Evolutionary conservation across 2,888 invertebrate genomes (phyloP), one percentile per base, ranked within the genome.

Genomic region (Caenorhabditis sp.): DNA sequence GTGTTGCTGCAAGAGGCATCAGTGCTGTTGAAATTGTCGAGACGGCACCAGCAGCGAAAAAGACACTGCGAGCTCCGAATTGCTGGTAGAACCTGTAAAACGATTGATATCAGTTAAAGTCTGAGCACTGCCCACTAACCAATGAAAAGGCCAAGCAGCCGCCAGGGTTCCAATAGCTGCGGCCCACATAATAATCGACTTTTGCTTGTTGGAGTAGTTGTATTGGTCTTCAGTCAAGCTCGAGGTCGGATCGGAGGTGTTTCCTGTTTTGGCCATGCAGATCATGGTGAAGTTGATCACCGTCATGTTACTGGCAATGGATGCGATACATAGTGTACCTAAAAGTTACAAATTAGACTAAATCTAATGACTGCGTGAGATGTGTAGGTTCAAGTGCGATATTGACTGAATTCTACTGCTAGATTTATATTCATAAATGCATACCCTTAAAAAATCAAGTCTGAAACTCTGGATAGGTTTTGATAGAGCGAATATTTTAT

Each of bases 261-360:
- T 72, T 2, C 30, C 46, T 15, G 30, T 37, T 8, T 63, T 73
- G 8, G 79, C 79, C 85, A 87, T 86, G 68, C 87, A 87, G 37
- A 87, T 86, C 39, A 83, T 66, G 6, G 87, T 86, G 73, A 87
- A 87, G 55, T 86, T 86, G 39, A 86, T 79, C 1, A 85, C 81
- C 17, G 84, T 85, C 85, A 85, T 85, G 63, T 87, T 87, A 3
- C 83, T 82, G 32, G 85, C 86, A 61, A 87, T 86, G 2, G 84
- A 79, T 8, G 86, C 76, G 41, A 84, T 84, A 32, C 84, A 83
- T 20, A 80, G 66, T 2, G 83, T 80, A 56, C 84, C 84, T 83
- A 58, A 30, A 66, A 70, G n/a, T n/a, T n/a, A n/a, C n/a, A n/a
- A n/a, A n/a, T n/a, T n/a, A n/a, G n/a, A n/a, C n/a, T n/a, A n/a